Evolutionary conservation across 2,797 vertebrate genomes (phyloP).

Genomic region (Thalassophryne amazonica): DNA sequence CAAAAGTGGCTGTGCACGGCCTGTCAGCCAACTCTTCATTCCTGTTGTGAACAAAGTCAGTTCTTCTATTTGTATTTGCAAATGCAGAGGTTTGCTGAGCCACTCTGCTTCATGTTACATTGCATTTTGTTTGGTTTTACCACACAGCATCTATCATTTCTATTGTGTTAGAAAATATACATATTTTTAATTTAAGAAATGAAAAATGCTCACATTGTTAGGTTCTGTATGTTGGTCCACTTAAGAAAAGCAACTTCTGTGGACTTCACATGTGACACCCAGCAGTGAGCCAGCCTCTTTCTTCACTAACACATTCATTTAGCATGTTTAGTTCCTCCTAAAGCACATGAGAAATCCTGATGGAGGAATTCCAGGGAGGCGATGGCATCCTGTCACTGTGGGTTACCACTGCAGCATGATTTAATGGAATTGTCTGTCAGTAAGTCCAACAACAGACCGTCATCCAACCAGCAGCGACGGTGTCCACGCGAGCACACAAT

Average conservation of each 20-base stretch:
- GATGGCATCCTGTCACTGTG: constrained; percentile 68
- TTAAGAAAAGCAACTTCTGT: constrained; percentile 7
- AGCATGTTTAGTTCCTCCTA: constrained; percentile 79
- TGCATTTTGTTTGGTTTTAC: not conserved
- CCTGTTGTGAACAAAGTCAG: not conserved
- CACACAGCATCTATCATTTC: constrained; percentile 22
- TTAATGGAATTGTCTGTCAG: constrained; percentile 82
- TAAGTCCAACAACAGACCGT: constrained; percentile 63
- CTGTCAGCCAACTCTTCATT: too few relatives aligned
- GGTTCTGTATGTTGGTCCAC: constrained; percentile 4
- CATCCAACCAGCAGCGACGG: constrained; percentile 42
- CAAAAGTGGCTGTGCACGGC: too few relatives aligned
- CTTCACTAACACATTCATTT: constrained; percentile 69
- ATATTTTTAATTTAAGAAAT: constrained; percentile 14
- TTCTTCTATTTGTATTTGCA: not conserved
- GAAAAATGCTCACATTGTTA: not conserved
- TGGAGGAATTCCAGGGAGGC: constrained; percentile 68
- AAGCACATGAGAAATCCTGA: constrained; percentile 70
- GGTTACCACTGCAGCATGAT: constrained; percentile 71
- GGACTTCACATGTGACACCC: constrained; percentile 34
- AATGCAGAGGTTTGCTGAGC: not conserved
- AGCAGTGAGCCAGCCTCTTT: constrained; percentile 47
- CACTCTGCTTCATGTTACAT: not conserved
- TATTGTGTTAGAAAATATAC: not conserved
- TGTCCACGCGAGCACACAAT: constrained; percentile 15